These are phyloP conservation scores for Trematomus bernacchii DNA, from an alignment of 2,797 vertebrate species.

Conservation along the genomic window DNA sequence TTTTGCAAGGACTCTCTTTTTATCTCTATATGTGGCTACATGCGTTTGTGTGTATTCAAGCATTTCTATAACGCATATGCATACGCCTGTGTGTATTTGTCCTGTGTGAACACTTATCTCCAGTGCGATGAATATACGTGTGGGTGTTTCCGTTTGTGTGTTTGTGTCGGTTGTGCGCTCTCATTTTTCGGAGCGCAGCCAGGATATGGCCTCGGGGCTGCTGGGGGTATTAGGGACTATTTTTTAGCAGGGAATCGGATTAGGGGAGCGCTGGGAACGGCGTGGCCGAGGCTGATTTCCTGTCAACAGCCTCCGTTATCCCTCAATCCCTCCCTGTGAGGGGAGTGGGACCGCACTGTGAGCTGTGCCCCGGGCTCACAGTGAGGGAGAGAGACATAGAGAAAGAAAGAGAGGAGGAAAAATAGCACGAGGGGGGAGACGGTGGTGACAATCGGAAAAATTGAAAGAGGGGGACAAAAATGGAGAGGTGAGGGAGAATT, in stretches of 20 bases:
- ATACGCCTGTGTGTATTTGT: conserved; percentile 36
- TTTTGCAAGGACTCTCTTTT: conserved; percentile 38
- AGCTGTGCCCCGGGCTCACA: conserved; percentile 74
- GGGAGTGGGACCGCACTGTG: conserved; percentile 75
- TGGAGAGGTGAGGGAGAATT: conserved; percentile 19
- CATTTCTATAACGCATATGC: conserved; percentile 40
- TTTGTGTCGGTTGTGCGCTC: conserved; percentile 24
- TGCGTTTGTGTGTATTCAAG: conserved; percentile 40
- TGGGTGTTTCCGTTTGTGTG: conserved; percentile 45
- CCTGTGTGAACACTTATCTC: conserved; percentile 37
- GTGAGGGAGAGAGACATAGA: conserved; percentile 34
- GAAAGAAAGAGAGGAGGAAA: conserved; percentile 32
- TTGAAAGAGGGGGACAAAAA: conserved; percentile 31
- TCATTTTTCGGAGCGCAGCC: conserved; percentile 65
- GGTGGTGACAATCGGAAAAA: conserved; percentile 33
- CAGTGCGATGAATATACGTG: conserved; percentile 31
- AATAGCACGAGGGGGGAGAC: conserved; percentile 30
- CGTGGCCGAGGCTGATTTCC: conserved; percentile 85
- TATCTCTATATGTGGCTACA: conserved; percentile 42
- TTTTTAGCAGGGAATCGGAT: conserved; percentile 86
- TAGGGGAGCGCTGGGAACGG: conserved; percentile 79
- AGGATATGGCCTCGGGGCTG: conserved; percentile 78
- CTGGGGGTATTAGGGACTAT: conserved; percentile 85
- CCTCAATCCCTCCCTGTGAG: conserved; percentile 83
- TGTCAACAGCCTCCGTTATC: conserved; percentile 86